Base-by-base conservation (phyloP, 2,797 vertebrate species). In the Darevskia nairensis region DNA sequence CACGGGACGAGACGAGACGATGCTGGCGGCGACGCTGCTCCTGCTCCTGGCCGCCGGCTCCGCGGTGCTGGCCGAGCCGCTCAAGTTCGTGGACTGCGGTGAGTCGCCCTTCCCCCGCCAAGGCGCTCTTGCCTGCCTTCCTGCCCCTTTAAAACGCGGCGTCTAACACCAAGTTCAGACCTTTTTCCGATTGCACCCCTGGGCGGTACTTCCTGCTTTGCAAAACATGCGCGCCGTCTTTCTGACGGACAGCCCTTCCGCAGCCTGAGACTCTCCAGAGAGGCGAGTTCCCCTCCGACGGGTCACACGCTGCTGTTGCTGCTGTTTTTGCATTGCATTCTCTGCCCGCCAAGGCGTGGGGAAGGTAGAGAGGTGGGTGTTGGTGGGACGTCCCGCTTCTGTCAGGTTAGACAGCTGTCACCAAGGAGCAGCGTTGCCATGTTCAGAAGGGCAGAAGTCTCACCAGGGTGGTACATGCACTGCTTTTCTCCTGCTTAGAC, bases 71-170 rank as follows among this genome's bases (percentile, higher is more conserved):
- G 94, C 94, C 13, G 94, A 95, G 80, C 94, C 95, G 3, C 90
- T 95, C 3, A 92, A 72, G 59, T 95, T 93, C 85, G 1, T 89
- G 6, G 95, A 95, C 82, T 95, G 95, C 66, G 95, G 95, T 94
- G 90, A 93, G 95, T 46, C 76, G 8, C 6, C 32, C 71, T 23
- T 29, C 19, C 2, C 13, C 3, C 11, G 23, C 27, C 19, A 1
- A 15, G 32, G 44, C 19, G 19, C 10, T 6, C 29, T 44, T 71
- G 68, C 64, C 80, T 71, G 21, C 41, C n/a, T 7, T 32, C 29
- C n/a, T 15, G 50, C 50, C 66, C 41, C 23, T 1, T 61, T 61
- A 61, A 61, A 19, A 55, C 13, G 50, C 50, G 50, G 50, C 50
- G 50, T 55, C 50, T 55, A 55, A 55, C 50, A 55, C 50, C 41